phyloP scores from a whole-genome alignment of 2,888 invertebrate species.

The Biston stratarius region DNA sequence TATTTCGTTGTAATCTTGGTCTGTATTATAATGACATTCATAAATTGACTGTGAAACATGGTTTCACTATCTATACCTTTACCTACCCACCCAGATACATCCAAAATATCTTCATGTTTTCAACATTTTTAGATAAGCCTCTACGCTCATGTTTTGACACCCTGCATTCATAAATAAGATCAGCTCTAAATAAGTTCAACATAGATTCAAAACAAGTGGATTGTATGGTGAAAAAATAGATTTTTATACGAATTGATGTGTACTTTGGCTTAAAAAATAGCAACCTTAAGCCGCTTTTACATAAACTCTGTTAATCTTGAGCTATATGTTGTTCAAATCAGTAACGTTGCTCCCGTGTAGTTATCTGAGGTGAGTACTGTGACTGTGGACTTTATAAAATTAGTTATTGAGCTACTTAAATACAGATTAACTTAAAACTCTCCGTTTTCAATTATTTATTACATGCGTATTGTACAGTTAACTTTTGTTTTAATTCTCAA shows the following conservation, averaged over 20 bases:
- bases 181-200: slow-evolving; percentile 21
- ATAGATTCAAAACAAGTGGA: slow-evolving; percentile 29
- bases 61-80: slow-evolving; percentile 14
- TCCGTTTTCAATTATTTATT: too few species aligned
- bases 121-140: slow-evolving; percentile 32
- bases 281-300: slow-evolving; percentile 20
- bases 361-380: slow-evolving; percentile 12
- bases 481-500: too few species aligned
- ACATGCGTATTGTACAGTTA: too few species aligned
- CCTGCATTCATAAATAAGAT: slow-evolving; percentile 30
- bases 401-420: neutral
- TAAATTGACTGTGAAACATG: slow-evolving; percentile 12
- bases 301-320: slow-evolving; percentile 17
- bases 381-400: slow-evolving; percentile 18
- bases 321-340: slow-evolving; percentile 17
- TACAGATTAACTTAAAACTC: too few species aligned
- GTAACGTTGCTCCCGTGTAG: slow-evolving; percentile 24
- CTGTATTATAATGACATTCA: neutral
- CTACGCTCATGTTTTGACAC: slow-evolving; percentile 32
- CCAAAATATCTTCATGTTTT: slow-evolving; percentile 26
- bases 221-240: slow-evolving; percentile 19
- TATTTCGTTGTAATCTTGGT: neutral
- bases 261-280: slow-evolving; percentile 25
- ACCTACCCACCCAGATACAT: slow-evolving; percentile 19
- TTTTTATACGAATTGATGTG: slow-evolving; percentile 24